Conservation (phyloP, 1,140 invertebrate genomes). For the Rhopalosiphum maidis region DNA sequence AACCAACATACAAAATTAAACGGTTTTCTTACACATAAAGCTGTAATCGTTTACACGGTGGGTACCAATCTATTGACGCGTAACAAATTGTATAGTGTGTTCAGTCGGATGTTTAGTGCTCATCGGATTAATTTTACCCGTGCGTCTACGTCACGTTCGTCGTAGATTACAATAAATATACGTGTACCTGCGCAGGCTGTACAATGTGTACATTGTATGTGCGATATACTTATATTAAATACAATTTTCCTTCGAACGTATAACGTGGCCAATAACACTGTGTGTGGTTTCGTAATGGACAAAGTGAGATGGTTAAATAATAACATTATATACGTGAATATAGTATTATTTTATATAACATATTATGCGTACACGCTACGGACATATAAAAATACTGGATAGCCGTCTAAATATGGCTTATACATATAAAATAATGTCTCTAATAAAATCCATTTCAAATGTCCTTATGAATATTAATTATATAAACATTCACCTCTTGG, state of each 20-base stretch:
- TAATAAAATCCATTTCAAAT: no score
- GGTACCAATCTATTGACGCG: neutral
- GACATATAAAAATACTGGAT: no score
- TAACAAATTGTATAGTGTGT: neutral
- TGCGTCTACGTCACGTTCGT: neutral
- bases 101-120: neutral
- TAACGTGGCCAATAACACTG: neutral
- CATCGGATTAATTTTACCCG: neutral
- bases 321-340: neutral
- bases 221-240: neutral
- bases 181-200: neutral
- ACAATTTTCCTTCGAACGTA: neutral
- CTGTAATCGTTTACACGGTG: neutral
- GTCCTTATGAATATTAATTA: no score
- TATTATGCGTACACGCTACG: neutral
- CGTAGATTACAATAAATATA: neutral
- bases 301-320: neutral
- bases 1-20: neutral
- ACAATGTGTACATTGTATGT: neutral
- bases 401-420: no score
- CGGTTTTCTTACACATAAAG: neutral
- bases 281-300: neutral
- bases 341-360: neutral
- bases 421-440: no score
- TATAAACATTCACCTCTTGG: no score